Evolutionary conservation across 2,113 vertebrate species (phyloP).

Genomic region (Tupaia chinensis): DNA sequence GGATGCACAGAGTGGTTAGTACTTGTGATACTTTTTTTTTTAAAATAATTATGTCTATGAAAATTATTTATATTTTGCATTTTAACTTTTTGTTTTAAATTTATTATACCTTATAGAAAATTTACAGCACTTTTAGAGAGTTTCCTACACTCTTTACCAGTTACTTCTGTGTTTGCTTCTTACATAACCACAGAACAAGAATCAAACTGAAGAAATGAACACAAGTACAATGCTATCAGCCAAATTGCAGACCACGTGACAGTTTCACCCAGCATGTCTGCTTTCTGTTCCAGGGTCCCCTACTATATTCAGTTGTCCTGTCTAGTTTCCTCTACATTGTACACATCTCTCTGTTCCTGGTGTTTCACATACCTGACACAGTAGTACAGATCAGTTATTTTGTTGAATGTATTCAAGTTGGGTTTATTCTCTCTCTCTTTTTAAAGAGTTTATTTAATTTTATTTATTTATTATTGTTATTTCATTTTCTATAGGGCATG

Average conservation of each 20-base stretch:
- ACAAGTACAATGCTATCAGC: too few species aligned
- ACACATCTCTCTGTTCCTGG: neutral
- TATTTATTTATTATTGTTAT: neutral
- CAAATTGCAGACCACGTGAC: neutral
- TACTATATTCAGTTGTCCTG: neutral
- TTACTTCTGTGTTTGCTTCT: neutral
- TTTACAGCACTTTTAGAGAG: neutral
- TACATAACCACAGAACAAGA: fast-evolving
- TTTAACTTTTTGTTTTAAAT: neutral
- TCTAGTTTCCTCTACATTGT: neutral
- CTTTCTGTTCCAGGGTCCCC: neutral
- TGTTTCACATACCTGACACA: neutral
- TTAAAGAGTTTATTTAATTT: neutral
- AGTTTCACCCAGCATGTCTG: neutral
- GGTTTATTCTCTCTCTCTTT: neutral
- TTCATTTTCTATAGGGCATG: neutral
- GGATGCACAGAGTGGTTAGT: neutral
- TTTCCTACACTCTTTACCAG: neutral
- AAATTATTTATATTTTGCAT: neutral
- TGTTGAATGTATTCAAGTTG: neutral
- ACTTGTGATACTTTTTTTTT: neutral
- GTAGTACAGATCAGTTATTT: neutral
- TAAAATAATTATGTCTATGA: neutral
- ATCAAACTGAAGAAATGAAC: neutral
- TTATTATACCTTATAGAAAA: neutral